Percentiles rank a stretch among this genome's conserved stretches.
These are phyloP conservation scores for Crax fasciolata DNA, from an alignment of 2,797 vertebrate species.

Conservation along the genomic window DNA sequence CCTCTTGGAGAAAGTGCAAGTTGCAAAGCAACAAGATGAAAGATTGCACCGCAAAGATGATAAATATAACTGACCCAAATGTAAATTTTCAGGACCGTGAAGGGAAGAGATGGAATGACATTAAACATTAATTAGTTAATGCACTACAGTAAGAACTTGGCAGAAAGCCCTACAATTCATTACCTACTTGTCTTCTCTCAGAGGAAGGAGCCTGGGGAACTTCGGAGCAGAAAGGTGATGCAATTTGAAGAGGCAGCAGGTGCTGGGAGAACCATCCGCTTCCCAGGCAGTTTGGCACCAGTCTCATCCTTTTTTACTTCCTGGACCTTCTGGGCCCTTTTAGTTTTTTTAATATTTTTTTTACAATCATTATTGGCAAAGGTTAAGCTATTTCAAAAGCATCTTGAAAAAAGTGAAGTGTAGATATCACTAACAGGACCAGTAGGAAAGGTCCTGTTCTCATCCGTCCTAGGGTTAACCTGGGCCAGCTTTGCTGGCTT, in stretches of 20 bases:
- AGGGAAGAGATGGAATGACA: slow-evolving; percentile 13
- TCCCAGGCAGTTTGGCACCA: neutral
- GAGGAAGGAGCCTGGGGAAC: neutral
- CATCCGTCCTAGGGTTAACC: neutral
- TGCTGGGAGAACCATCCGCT: neutral
- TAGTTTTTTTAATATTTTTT: neutral
- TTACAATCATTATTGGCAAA: neutral
- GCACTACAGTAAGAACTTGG: neutral
- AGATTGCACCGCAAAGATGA: slow-evolving; percentile 51
- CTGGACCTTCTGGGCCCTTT: neutral
- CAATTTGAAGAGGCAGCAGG: neutral
- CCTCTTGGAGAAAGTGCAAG: slow-evolving; percentile 41
- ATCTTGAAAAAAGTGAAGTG: neutral
- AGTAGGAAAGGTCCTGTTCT: neutral
- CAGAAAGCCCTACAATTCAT: neutral
- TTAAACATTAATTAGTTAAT: slow-evolving; percentile 55
- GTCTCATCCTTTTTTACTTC: no score
- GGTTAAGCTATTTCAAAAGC: neutral
- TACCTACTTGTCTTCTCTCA: neutral
- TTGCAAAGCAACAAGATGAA: slow-evolving; percentile 22
- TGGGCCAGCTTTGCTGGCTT: neutral
- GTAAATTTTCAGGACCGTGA: slow-evolving; percentile 34
- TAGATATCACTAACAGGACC: neutral
- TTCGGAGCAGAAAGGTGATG: neutral
- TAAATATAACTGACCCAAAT: slow-evolving; percentile 63